Conservation (phyloP, 1,140 invertebrate species). For the Acyrthosiphon pisum region DNA sequence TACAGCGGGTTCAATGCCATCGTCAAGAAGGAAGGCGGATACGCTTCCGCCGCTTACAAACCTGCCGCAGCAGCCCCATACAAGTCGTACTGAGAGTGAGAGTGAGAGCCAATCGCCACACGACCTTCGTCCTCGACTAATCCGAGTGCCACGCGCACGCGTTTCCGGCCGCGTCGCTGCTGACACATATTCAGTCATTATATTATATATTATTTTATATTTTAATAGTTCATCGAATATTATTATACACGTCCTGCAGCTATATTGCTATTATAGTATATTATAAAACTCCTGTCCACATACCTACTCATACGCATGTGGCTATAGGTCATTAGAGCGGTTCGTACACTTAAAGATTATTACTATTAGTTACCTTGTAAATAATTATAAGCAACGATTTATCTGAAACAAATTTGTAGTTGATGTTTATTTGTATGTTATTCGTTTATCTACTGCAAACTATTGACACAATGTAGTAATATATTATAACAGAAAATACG, state of each 20-base stretch:
- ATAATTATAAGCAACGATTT: neutral
- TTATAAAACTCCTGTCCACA: neutral
- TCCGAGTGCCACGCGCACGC: neutral
- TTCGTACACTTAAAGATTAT: neutral
- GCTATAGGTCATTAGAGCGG: neutral
- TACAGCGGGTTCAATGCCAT: conserved; percentile 73
- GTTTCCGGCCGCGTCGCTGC: neutral
- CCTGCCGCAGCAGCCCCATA: neutral
- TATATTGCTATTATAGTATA: neutral
- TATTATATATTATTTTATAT: neutral
- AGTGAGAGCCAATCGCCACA: neutral
- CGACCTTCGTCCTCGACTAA: neutral
- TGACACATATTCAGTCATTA: neutral
- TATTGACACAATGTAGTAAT: conserved; percentile 1
- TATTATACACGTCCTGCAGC: neutral
- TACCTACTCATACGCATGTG: neutral
- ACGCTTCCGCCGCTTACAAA: neutral
- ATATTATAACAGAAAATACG: neutral
- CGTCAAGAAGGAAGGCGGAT: conserved; percentile 65
- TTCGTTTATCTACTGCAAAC: neutral
- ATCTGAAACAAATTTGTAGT: neutral
- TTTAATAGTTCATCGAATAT: neutral
- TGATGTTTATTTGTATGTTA: neutral
- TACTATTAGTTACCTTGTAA: neutral
- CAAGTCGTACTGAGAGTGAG: neutral